A percentile compares a stretch with the other conserved stretches of the same genome.
These are phyloP conservation scores for Betta splendens DNA, from an alignment of 2,797 vertebrate genomes.

Conservation along the genomic window DNA sequence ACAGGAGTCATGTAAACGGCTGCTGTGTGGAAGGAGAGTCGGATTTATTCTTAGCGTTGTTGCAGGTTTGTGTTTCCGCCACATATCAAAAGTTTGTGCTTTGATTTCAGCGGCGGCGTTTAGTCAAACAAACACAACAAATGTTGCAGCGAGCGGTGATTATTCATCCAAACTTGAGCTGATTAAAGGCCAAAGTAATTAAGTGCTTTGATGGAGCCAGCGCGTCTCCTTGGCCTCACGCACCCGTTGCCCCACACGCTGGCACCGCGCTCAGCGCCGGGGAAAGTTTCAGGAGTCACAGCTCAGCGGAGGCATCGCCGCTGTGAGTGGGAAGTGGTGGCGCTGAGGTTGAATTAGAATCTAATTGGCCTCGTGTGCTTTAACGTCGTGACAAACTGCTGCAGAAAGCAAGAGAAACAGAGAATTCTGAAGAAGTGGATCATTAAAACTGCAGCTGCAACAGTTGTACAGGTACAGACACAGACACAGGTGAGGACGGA, in stretches of 20 bases:
- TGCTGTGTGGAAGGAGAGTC: no score
- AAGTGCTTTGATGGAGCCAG: neutral
- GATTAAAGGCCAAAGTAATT: no score
- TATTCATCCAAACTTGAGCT: no score
- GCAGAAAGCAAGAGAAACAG: no score
- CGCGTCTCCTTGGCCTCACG: slow-evolving; percentile 1
- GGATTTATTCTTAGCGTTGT: no score
- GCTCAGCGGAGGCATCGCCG: neutral
- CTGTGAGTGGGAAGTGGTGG: neutral
- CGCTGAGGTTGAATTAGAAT: neutral
- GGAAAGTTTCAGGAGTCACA: neutral
- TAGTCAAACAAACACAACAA: no score
- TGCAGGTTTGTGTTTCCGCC: neutral
- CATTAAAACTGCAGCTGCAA: no score
- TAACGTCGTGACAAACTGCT: neutral
- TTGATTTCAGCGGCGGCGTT: neutral
- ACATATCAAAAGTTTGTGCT: neutral
- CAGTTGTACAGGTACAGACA: no score
- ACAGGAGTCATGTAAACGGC: neutral
- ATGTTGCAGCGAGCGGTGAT: no score
- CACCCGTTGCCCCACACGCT: slow-evolving; percentile 14
- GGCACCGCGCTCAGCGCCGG: slow-evolving; percentile 1
- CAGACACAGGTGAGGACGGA: no score
- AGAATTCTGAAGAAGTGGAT: no score
- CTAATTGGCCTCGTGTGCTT: neutral